Base-by-base conservation (phyloP, 64 coral and sea anemone genomes). In the Cladopsammia gracilis region DNA sequence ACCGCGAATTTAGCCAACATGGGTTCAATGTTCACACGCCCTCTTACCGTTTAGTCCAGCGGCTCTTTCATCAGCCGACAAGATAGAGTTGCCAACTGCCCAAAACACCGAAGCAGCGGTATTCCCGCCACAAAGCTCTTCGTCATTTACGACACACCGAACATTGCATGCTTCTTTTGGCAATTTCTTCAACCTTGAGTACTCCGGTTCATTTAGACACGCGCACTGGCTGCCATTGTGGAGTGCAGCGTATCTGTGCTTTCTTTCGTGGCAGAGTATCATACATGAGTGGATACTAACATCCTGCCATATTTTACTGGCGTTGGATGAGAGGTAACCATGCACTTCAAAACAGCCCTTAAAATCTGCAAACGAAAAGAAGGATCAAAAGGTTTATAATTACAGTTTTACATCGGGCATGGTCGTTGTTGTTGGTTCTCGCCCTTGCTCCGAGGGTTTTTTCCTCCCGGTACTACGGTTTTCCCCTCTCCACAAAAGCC, bases 181-280 rank as follows among this genome's bases (percentile, higher is more conserved):
- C 6, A 50, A 64, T 54, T 83, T 89, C 58, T 84, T 25, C 54
- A 91, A 24, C 70, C 78, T 50, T 16, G 19, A 47, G 69, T 91
- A 42, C 68, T 90, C 90, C 16, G 58, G 48, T 5, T 74, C 44
- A 16, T 48, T 58, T 58, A 97, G 20, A 19, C 96, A 97, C 23
- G 92, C 88, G 61, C 96, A 97, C 18, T 97, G 42, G 50, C 44
- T 88, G 5, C 92, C 96, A 47, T 97, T 91, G 52, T 97, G 88
- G 24, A 97, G 64, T 9, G 96, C 92, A 3, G 76, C 96, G 25
- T 86, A 97, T 14, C 18, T 42, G 8, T 81, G 75, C 4, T 71
- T 69, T 46, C 75, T 83, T 34, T 98, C 81, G 5, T 90, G 76
- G 18, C 96, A 98, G 4, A 98, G 54, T 18, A 90, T 57, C 87